Percentiles rank a stretch among this genome's conserved stretches.
phyloP scores from a whole-genome alignment of 2,113 vertebrate species.

The Nansenia antarctica region DNA sequence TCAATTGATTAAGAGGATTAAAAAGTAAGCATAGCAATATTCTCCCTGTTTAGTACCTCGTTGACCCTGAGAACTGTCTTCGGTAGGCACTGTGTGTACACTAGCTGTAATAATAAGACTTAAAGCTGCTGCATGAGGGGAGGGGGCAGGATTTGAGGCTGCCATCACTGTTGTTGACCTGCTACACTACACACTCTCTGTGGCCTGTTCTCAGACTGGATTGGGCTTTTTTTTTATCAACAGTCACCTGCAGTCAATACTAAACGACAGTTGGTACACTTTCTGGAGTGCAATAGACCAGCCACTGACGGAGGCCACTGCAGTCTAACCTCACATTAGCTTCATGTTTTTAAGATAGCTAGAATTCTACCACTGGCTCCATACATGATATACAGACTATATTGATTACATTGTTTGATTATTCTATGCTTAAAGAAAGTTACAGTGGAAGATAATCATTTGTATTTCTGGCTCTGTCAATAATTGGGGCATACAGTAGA shows the following conservation, averaged over 20 bases:
- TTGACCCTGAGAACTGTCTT: slow-evolving; percentile 30
- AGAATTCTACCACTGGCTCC: background rate
- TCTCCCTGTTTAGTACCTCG: slow-evolving; percentile 30
- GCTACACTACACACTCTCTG: slow-evolving; percentile 41
- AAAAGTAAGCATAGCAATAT: slow-evolving; percentile 40
- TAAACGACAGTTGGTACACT: slow-evolving; percentile 30
- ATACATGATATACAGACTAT: background rate
- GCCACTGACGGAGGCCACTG: background rate
- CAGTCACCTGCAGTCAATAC: slow-evolving; percentile 20
- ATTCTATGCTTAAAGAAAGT: background rate
- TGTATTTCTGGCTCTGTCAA: background rate
- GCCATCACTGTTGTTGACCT: slow-evolving; percentile 8
- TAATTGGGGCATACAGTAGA: background rate
- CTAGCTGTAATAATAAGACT: slow-evolving; percentile 21
- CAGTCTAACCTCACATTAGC: background rate
- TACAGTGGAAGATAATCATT: background rate
- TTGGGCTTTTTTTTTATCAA: slow-evolving; percentile 14
- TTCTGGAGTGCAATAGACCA: slow-evolving; percentile 20
- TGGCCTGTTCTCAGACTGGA: slow-evolving; percentile 29
- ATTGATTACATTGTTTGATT: background rate
- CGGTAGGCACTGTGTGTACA: slow-evolving; percentile 15
- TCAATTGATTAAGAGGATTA: slow-evolving; percentile 37
- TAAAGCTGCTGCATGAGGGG: slow-evolving; percentile 44
- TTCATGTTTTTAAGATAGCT: background rate
- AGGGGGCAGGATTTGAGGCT: slow-evolving; percentile 31